Evolutionary conservation across 2,797 vertebrate species (phyloP).

Genomic region (Rhinella marina): DNA sequence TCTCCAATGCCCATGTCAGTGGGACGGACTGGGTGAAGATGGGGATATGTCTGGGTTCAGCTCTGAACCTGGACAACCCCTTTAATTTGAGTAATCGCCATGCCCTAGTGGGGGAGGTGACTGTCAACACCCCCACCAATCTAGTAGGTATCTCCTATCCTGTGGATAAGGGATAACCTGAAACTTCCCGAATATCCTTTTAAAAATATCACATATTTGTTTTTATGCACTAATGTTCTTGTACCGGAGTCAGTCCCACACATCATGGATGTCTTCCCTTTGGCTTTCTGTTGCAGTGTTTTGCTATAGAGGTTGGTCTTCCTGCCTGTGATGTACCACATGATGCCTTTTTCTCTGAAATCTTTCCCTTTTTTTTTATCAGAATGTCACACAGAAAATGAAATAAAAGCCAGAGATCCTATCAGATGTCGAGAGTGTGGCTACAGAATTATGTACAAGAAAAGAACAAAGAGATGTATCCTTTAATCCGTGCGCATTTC

Average conservation of each 20-base stretch:
- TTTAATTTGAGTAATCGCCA: too few relatives aligned
- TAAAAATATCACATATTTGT: too few relatives aligned
- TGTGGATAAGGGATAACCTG: too few relatives aligned
- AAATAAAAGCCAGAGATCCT: conserved; percentile 98
- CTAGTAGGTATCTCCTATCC: too few relatives aligned
- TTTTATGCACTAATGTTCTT: neutral
- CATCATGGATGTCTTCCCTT: neutral
- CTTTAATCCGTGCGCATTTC: conserved; percentile 72
- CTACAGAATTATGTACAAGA: conserved; percentile 99
- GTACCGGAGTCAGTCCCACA: neutral
- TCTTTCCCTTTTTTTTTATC: conserved; percentile 53
- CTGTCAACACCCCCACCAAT: too few relatives aligned
- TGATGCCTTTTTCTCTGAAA: neutral
- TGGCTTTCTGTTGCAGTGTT: neutral
- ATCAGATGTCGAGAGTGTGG: conserved; percentile 98
- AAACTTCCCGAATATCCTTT: too few relatives aligned
- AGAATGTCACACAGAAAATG: conserved; percentile 98
- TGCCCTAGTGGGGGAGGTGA: too few relatives aligned
- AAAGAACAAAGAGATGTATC: conserved; percentile 99
- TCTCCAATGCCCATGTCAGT: too few relatives aligned
- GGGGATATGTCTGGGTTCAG: too few relatives aligned
- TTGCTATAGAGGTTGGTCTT: neutral
- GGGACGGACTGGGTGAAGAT: too few relatives aligned
- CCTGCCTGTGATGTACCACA: neutral
- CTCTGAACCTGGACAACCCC: too few relatives aligned